Evolutionary conservation across 2,113 vertebrate genomes (phyloP).

Genomic region (Rhynchomys soricoides): DNA sequence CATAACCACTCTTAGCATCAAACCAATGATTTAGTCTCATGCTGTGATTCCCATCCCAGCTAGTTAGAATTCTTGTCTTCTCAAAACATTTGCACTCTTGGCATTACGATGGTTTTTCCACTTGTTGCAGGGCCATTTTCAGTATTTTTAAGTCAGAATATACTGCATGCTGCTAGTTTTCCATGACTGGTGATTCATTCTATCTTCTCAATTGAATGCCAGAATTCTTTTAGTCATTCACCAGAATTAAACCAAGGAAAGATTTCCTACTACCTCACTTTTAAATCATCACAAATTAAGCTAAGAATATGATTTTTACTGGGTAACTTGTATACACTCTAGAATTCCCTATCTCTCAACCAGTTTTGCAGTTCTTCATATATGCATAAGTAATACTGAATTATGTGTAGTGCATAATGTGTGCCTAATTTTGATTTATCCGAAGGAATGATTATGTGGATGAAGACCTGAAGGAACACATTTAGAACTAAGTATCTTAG

Average conservation of each 20-base stretch:
- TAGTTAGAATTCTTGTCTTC: slow-evolving; percentile 86
- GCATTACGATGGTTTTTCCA: slow-evolving; percentile 85
- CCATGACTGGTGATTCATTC: slow-evolving; percentile 50
- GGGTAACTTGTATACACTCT: neutral
- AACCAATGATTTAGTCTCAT: slow-evolving; percentile 71
- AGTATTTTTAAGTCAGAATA: slow-evolving; percentile 70
- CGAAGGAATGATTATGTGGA: neutral
- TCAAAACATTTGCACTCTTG: slow-evolving; percentile 77
- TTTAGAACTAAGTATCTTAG: neutral
- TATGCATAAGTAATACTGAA: neutral
- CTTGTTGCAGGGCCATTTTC: slow-evolving; percentile 81
- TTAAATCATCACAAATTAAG: slow-evolving; percentile 50
- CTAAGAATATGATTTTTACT: slow-evolving; percentile 3
- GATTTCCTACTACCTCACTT: slow-evolving; percentile 58
- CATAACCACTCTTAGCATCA: slow-evolving; percentile 80
- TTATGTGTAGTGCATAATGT: neutral
- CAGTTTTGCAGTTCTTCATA: neutral
- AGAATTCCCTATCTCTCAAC: neutral
- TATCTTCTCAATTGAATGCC: slow-evolving; percentile 62
- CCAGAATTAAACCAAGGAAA: slow-evolving; percentile 64
- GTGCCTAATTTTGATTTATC: neutral
- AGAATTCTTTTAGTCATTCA: slow-evolving; percentile 60
- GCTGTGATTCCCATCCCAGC: slow-evolving; percentile 83
- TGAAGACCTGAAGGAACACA: neutral
- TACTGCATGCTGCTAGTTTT: slow-evolving; percentile 36